These are phyloP conservation scores for Psephotus haematonotus DNA, from an alignment of 2,113 vertebrate genomes.

Conservation along the genomic window DNA sequence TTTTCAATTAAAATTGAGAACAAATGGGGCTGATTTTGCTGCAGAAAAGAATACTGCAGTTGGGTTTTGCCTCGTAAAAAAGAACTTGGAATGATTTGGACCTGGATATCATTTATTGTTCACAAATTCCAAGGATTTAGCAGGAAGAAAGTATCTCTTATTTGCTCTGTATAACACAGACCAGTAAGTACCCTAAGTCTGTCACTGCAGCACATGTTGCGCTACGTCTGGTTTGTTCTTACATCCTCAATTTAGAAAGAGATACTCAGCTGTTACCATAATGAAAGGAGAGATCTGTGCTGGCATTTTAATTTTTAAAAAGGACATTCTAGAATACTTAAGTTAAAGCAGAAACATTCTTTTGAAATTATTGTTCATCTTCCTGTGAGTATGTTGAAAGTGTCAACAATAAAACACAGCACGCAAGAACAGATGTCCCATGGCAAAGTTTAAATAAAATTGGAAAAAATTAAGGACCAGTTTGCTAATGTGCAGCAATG, in stretches of 20 bases:
- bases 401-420: constrained; percentile 18
- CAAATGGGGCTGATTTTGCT: not conserved
- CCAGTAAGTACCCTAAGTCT: not conserved
- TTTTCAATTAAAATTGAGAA: not conserved
- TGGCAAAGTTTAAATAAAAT: constrained; percentile 71
- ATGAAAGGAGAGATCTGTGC: not conserved
- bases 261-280: not conserved
- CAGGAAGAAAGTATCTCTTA: not conserved
- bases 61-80: not conserved
- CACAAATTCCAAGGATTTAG: not conserved
- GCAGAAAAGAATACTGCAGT: not conserved
- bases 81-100: not conserved
- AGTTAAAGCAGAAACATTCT: not conserved
- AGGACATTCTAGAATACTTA: not conserved
- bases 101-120: not conserved
- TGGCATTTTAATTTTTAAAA: constrained; percentile 21
- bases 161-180: not conserved
- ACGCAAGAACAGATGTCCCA: constrained; percentile 69
- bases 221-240: constrained; percentile 26
- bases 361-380: not conserved
- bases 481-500: constrained; percentile 44
- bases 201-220: not conserved
- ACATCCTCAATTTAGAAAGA: not conserved
- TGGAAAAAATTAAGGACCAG: constrained; percentile 65
- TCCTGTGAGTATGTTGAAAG: constrained; percentile 30